Conservation (phyloP, 2,797 vertebrate genomes). For the Oophaga sylvatica region DNA sequence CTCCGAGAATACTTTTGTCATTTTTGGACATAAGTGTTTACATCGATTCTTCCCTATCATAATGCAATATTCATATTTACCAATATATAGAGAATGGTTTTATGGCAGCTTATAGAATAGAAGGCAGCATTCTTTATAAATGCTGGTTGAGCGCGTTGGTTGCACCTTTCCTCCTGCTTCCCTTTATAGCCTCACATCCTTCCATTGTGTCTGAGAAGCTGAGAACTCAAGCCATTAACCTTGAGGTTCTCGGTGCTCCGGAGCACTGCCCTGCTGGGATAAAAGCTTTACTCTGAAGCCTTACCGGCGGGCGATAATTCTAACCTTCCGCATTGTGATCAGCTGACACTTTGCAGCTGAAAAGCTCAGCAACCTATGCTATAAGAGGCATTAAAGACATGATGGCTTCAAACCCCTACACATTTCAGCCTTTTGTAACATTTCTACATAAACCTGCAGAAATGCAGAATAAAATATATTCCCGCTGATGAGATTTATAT, state of each 20-base stretch:
- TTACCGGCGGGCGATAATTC: conserved; percentile 58
- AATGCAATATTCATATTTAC: background rate
- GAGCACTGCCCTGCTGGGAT: conserved; percentile 61
- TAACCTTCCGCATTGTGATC: conserved; percentile 58
- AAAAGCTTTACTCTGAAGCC: conserved; percentile 53
- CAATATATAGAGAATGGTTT: background rate
- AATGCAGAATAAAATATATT: background rate
- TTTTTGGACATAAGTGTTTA: no score
- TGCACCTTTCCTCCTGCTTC: conserved; percentile 47
- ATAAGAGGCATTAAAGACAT: conserved; percentile 34
- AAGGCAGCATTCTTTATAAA: conserved; percentile 25
- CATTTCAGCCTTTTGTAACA: conserved; percentile 10
- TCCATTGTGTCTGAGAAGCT: conserved; percentile 56
- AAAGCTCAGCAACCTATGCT: conserved; percentile 51
- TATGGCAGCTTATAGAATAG: conserved; percentile 4
- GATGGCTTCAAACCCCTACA: conserved; percentile 7
- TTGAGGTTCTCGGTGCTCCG: conserved; percentile 53
- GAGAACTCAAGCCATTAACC: conserved; percentile 60
- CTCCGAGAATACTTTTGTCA: no score
- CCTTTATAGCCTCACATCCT: conserved; percentile 55
- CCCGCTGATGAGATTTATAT: no score
- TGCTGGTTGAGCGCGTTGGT: conserved; percentile 28
- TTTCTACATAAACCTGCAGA: background rate
- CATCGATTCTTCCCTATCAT: no score
- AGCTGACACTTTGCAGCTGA: conserved; percentile 44